Percentiles rank a stretch among this genome's conserved stretches.
Conservation (phyloP, 2,113 vertebrate species). For the Athene noctua region DNA sequence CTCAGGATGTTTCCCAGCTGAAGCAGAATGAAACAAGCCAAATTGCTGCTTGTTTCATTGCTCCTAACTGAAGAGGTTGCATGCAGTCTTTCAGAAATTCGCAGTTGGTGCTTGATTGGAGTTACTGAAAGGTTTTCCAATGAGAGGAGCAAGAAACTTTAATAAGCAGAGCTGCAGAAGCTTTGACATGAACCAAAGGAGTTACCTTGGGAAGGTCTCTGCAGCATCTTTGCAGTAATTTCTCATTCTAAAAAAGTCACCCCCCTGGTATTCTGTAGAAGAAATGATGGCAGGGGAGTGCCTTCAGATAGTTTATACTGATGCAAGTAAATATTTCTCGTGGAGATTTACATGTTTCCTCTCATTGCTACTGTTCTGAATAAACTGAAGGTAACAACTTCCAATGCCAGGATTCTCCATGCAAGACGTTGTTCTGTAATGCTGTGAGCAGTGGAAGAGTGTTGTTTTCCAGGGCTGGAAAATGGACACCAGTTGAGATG, state of each 20-base stretch:
- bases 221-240: not conserved
- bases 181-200: not conserved
- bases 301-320: not conserved
- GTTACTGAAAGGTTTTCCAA: not conserved
- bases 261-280: not conserved
- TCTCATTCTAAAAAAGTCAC: not conserved
- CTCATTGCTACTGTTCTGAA: not conserved
- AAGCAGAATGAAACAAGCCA: slow-evolving; percentile 49
- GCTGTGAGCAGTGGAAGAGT: not conserved
- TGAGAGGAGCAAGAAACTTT: not conserved
- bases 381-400: not conserved
- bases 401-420: not conserved
- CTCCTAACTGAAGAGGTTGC: slow-evolving; percentile 16
- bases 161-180: not conserved
- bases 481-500: not conserved
- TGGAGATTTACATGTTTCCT: not conserved
- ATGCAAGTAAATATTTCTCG: not conserved
- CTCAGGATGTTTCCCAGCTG: slow-evolving; percentile 60
- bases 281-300: not conserved
- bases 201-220: not conserved
- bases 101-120: not conserved
- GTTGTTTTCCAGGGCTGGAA: slow-evolving; percentile 15
- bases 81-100: slow-evolving; percentile 16
- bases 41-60: slow-evolving; percentile 46
- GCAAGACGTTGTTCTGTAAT: not conserved